Conservation (phyloP, 1,140 invertebrate genomes). For the Cardiocondyla obscurior region DNA sequence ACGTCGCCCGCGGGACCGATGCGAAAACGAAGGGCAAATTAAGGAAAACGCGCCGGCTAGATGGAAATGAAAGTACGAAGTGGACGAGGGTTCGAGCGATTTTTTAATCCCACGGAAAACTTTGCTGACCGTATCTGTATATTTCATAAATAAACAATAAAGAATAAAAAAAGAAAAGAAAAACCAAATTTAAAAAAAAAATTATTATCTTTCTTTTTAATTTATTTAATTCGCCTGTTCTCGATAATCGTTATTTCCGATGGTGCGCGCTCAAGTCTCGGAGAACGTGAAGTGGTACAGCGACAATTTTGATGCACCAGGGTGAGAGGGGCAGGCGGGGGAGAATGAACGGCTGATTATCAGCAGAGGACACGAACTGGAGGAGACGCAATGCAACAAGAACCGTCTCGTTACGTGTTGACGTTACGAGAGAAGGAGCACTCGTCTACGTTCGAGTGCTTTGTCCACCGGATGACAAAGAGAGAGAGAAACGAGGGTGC, state of each 20-base stretch:
- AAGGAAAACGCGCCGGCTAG: constrained; percentile 44
- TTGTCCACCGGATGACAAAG: constrained; percentile 48
- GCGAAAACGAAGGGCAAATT: constrained; percentile 50
- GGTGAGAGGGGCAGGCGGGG: neutral
- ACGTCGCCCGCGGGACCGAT: neutral
- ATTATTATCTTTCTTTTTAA: no score
- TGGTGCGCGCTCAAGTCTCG: neutral
- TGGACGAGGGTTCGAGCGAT: neutral
- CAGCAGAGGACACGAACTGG: neutral
- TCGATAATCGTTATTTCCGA: constrained; percentile 14
- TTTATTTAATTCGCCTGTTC: neutral
- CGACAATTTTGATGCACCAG: constrained; percentile 11
- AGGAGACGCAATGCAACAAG: constrained; percentile 63
- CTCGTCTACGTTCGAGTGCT: constrained; percentile 68
- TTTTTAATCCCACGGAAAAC: neutral
- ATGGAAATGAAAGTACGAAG: constrained; percentile 37
- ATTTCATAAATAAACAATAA: neutral
- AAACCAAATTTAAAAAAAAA: no score
- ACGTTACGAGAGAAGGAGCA: constrained; percentile 63
- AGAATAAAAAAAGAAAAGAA: no score
- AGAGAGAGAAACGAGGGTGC: neutral
- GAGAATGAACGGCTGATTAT: neutral
- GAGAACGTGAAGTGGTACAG: neutral
- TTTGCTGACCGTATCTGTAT: neutral
- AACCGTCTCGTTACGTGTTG: constrained; percentile 67